Percentiles rank a stretch among this genome's conserved stretches.
phyloP scores from a whole-genome alignment of 1,140 invertebrate species.

The Neodiprion virginianus region DNA sequence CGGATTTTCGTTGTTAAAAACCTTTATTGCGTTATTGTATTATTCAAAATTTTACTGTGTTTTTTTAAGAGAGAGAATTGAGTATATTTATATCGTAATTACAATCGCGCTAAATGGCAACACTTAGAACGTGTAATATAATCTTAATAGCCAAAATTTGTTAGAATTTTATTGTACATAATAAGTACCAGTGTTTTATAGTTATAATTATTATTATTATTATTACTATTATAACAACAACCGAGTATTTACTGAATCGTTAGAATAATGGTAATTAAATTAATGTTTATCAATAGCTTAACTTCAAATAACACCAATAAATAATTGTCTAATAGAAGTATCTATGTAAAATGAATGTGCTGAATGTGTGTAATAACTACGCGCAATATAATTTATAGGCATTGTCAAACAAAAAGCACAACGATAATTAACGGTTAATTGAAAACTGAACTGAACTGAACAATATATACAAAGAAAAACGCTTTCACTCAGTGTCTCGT shows the following conservation, averaged over 20 bases:
- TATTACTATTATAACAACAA: not conserved
- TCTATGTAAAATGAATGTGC: not conserved
- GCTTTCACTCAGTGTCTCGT: too few species aligned
- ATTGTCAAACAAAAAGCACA: not conserved
- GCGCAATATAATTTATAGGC: not conserved
- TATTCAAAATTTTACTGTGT: not conserved
- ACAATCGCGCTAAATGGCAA: not conserved
- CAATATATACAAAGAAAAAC: too few species aligned
- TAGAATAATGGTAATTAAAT: constrained; percentile 4
- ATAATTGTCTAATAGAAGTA: not conserved
- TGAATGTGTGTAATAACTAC: not conserved
- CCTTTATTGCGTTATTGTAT: not conserved
- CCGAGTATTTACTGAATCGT: not conserved
- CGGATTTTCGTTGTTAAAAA: too few species aligned
- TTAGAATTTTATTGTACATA: not conserved
- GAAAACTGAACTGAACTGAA: too few species aligned
- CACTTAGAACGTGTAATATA: not conserved
- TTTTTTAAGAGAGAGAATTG: not conserved
- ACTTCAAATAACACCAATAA: not conserved
- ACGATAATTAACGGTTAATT: too few species aligned
- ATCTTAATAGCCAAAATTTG: too few species aligned
- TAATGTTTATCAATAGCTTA: not conserved
- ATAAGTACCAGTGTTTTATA: not conserved
- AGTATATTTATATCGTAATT: not conserved
- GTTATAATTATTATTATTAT: not conserved